These are phyloP conservation scores for Hyles vespertilio DNA, from an alignment of 1,140 invertebrate species.

Conservation along the genomic window DNA sequence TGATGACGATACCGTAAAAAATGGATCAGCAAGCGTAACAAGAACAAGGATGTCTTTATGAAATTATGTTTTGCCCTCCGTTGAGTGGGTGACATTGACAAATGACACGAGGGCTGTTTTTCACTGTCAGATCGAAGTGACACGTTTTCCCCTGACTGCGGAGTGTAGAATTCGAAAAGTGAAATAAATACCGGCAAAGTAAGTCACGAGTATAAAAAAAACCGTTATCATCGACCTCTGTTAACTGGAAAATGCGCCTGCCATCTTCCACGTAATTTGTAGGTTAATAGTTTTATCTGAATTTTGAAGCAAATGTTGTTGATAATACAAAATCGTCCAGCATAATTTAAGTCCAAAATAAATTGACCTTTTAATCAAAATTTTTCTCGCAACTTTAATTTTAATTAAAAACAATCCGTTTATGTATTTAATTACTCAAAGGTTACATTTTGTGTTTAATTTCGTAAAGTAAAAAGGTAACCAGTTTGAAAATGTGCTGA, in stretches of 20 bases:
- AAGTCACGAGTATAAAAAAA: not conserved
- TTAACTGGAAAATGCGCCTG: too few species aligned
- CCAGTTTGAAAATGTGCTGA: too few species aligned
- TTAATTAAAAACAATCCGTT: too few species aligned
- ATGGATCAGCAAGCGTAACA: slow-evolving; percentile 36
- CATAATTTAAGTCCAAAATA: too few species aligned
- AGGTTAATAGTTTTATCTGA: too few species aligned
- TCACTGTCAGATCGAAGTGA: slow-evolving; percentile 67
- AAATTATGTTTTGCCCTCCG: slow-evolving; percentile 64
- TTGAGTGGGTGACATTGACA: slow-evolving; percentile 64
- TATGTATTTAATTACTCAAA: too few species aligned
- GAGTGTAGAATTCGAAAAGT: slow-evolving; percentile 50
- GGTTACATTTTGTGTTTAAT: too few species aligned
- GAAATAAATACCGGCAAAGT: slow-evolving; percentile 39
- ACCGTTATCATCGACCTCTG: not conserved
- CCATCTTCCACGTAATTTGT: too few species aligned
- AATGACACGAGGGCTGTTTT: slow-evolving; percentile 62
- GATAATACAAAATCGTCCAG: too few species aligned
- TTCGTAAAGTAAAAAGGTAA: not conserved
- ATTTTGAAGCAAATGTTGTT: too few species aligned
- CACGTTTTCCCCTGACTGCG: slow-evolving; percentile 51
- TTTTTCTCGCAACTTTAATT: too few species aligned
- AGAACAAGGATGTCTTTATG: slow-evolving; percentile 66
- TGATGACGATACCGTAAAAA: slow-evolving; percentile 38
- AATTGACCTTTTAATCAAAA: too few species aligned